Base-by-base conservation (phyloP, 2,888 invertebrate species). In the Agonum fuliginosum region DNA sequence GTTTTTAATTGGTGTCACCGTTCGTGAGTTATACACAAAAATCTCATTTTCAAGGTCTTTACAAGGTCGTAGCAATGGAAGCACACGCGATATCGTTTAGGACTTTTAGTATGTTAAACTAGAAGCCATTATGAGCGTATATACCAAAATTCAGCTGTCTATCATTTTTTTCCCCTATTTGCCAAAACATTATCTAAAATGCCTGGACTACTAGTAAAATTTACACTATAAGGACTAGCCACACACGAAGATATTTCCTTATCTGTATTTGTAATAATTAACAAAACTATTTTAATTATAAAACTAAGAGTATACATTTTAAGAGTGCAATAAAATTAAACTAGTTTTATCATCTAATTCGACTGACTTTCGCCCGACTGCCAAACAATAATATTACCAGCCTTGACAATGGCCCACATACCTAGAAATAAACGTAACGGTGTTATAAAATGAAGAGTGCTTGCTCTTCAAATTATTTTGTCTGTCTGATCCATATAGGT, bases 391-490 rank as follows among this genome's bases (percentile, higher is more conserved):
- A 70, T 43, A 24, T 37, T n/a, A 20, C 34, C 58, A 41, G 20
- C 54, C 58, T 54, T 73, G 54, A 73, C 48, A 73, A 73, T 73
- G 73, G 73, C 54, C 73, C 73, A 73, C 73, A 54, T 73, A 73
- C 73, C 73, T 73, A 58, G 58, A 73, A 73, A 72, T 62, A 62
- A 62, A 14, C 10, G 14, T 62, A 62, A 62, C 58, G 58, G 58
- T 62, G 27, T 34, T 62, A 30, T 62, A 30, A 62, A 62, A 62
- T 62, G 12, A 62, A 62, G 58, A 62, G 58, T 62, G 58, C 46
- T 46, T 17, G 27, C 14, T 14, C 10, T 12, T 24, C 24, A 48
- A 20, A 54, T 54, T 54, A 54, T 12, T 54, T 10, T 54, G 54
- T 54, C 54, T 37, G 10, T 37, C 27, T 62, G 2, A 27, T 62